These are phyloP conservation scores for Siniperca knerii DNA, from an alignment of 2,113 vertebrate species.

Conservation along the genomic window DNA sequence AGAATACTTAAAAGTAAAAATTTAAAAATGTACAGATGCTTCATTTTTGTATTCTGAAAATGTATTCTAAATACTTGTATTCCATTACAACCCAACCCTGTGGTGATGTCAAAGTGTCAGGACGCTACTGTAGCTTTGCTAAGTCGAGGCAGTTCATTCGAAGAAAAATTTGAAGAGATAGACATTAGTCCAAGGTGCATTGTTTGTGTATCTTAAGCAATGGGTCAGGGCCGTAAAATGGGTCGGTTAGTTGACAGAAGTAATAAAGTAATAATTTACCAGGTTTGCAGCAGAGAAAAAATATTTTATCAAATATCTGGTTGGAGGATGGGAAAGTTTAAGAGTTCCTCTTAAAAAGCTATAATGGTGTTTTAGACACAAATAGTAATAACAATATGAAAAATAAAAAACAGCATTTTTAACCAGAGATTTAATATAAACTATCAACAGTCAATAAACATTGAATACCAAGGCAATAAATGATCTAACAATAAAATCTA, in stretches of 20 bases:
- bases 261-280: background rate
- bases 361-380: background rate
- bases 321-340: background rate
- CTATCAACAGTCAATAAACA: slow-evolving; percentile 16
- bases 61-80: background rate
- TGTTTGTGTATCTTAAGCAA: background rate
- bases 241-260: background rate
- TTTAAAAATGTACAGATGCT: background rate
- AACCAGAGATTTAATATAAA: slow-evolving; percentile 6
- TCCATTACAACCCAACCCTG: background rate
- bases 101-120: background rate
- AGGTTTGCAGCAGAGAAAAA: background rate
- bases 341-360: slow-evolving; percentile 10
- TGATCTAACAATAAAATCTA: slow-evolving; percentile 40
- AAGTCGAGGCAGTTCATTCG: background rate
- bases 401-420: slow-evolving; percentile 1
- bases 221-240: background rate
- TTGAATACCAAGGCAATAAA: slow-evolving; percentile 63
- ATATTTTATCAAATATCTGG: background rate
- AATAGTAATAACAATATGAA: background rate
- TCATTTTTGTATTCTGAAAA: slow-evolving; percentile 1
- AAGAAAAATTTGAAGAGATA: background rate
- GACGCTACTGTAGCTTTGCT: background rate
- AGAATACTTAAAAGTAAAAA: slow-evolving; percentile 3
- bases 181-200: background rate